A percentile compares a stretch with the other conserved stretches of the same genome.
Evolutionary conservation across 2,888 invertebrate genomes (phyloP).

Genomic region (Nephrotoma appendiculata): DNA sequence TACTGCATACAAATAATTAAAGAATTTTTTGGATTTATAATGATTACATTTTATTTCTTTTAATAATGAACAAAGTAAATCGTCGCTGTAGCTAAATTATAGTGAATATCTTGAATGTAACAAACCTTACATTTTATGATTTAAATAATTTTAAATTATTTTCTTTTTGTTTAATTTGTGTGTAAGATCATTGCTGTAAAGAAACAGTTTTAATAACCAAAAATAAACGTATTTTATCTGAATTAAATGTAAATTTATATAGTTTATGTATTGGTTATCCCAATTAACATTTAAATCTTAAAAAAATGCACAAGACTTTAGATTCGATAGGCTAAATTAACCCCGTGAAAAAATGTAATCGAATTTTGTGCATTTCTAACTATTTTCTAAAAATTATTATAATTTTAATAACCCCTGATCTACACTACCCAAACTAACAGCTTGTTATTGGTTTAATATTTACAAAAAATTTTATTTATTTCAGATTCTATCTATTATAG

Average conservation of each 20-base stretch:
- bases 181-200: not conserved
- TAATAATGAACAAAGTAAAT: not conserved
- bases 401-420: not conserved
- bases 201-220: not conserved
- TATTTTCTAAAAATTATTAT: not conserved
- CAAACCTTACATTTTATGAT: not conserved
- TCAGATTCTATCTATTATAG: not conserved
- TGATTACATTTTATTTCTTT: not conserved
- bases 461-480: not conserved
- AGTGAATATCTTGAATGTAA: not conserved
- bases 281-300: not conserved
- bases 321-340: not conserved
- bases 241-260: not conserved
- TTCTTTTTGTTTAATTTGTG: not conserved
- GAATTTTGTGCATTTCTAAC: not conserved
- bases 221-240: not conserved
- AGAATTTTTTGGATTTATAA: not conserved
- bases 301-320: not conserved
- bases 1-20: not conserved
- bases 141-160: not conserved
- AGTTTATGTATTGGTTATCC: not conserved
- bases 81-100: not conserved
- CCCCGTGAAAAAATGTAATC: not conserved
- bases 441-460: not conserved
- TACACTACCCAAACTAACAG: not conserved